These are phyloP conservation scores for Balanococcus diminutus DNA, from an alignment of 2,888 invertebrate species.

Conservation along the genomic window DNA sequence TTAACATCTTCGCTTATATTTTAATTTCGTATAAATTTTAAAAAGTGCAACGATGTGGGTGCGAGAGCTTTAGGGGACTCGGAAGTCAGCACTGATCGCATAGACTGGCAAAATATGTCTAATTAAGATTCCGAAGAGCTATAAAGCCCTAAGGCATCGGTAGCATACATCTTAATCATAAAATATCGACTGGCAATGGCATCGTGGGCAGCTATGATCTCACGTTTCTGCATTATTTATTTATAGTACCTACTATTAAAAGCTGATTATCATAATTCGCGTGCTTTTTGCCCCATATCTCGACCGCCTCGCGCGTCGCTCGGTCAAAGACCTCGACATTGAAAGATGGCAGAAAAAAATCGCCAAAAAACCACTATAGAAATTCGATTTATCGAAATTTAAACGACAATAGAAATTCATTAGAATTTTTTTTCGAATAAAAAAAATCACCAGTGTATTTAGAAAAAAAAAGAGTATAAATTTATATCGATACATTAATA, in stretches of 20 bases:
- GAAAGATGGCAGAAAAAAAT: neutral
- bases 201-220: neutral
- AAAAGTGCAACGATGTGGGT: neutral
- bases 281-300: neutral
- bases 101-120: neutral
- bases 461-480: neutral
- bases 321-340: conserved; percentile 11
- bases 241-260: neutral
- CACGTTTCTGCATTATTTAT: neutral
- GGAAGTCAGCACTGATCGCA: neutral
- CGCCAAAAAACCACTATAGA: neutral
- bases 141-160: neutral
- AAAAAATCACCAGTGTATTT: neutral
- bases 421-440: neutral
- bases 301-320: too few relatives aligned
- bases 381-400: neutral
- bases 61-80: neutral
- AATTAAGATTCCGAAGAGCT: neutral
- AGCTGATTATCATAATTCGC: neutral
- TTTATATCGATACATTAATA: conserved; percentile 2
- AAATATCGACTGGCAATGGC: neutral
- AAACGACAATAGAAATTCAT: neutral
- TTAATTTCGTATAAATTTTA: neutral
- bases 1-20: neutral
- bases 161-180: neutral